Evolutionary conservation across 2,888 invertebrate species (phyloP).

Genomic region (Drosophila ezoana): DNA sequence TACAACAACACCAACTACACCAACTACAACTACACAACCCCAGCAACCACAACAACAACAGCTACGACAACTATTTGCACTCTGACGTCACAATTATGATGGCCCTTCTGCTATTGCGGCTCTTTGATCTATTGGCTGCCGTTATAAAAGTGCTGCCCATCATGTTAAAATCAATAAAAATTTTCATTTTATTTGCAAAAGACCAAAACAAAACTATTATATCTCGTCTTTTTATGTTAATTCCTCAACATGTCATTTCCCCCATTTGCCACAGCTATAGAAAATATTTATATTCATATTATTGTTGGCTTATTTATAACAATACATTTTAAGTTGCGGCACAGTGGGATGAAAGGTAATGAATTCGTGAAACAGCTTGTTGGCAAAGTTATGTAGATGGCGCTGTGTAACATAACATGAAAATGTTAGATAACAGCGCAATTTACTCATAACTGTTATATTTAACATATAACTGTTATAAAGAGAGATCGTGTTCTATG

Average conservation of each 20-base stretch:
- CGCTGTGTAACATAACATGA: not conserved
- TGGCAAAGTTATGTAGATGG: conserved; percentile 2
- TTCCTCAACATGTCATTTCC: conserved; percentile 23
- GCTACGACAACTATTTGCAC: conserved; percentile 27
- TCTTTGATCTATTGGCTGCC: conserved; percentile 42
- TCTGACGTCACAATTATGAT: conserved; percentile 24
- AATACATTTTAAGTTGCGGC: conserved; percentile 25
- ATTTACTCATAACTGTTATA: not conserved
- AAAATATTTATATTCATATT: conserved; percentile 23
- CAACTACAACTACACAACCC: conserved; percentile 29
- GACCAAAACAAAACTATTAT: conserved; percentile 46
- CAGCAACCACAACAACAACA: conserved; percentile 17
- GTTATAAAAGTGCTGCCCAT: conserved; percentile 56
- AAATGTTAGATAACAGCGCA: conserved; percentile 1
- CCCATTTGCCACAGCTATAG: conserved; percentile 19
- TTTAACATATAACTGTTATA: not conserved
- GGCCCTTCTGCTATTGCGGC: conserved; percentile 33
- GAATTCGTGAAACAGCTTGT: not conserved
- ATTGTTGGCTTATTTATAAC: conserved; percentile 24
- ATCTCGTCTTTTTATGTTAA: conserved; percentile 43
- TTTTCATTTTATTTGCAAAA: conserved; percentile 65
- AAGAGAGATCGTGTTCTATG: not conserved
- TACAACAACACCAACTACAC: conserved; percentile 37
- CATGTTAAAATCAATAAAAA: conserved; percentile 59
- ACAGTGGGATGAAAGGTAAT: conserved; percentile 32